Base-by-base conservation (phyloP, 2,888 invertebrate species). In the Boloria euphrosyne region DNA sequence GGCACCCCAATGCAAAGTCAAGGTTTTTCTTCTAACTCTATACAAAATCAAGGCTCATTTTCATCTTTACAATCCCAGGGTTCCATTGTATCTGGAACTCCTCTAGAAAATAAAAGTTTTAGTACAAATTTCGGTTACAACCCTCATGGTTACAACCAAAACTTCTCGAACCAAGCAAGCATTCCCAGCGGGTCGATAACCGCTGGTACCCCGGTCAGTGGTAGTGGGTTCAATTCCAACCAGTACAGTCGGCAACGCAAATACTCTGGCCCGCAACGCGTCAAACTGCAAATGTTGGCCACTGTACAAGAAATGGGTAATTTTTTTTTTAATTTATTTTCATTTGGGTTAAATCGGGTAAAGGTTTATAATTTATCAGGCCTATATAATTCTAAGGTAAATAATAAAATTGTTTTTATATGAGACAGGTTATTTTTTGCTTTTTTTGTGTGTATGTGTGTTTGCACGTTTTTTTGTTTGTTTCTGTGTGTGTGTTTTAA, bases 221-320 rank as follows among this genome's bases (percentile, higher is more conserved):
- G 61, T 16, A 31, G 51, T 14, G 68, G 68, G 52, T 68, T 52
- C 67, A 68, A 75, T 63, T 55, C 55, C 43, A 55, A 44, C 31
- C 65, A 84, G 65, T 85, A 85, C 76, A 79, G 77, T 18, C 79
- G 87, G 16, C 91, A 90, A 66, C 87, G 94, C 72, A 94, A 94
- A 76, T 93, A 93, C 73, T 93, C 94, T n/a, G 94, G 89, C 73
- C 94, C 91, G 62, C 93, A 85, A 77, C 85, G 93, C 4, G 83
- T 88, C 62, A 92, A 92, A 70, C 78, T 89, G 50, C 92, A 90
- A 77, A 88, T 86, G 75, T 75, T 93, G 74, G 90, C 96, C 54
- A 96, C 96, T 62, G 96, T 96, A 46, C 96, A 96, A 84, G 96
- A 96, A 93, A 92, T 95, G 90, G 96, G 96, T 96, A 94, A 94